Percentiles rank a stretch among this genome's conserved stretches.
Conservation (phyloP, 2,888 invertebrate genomes). For the Zygothrica quintamaculata region DNA sequence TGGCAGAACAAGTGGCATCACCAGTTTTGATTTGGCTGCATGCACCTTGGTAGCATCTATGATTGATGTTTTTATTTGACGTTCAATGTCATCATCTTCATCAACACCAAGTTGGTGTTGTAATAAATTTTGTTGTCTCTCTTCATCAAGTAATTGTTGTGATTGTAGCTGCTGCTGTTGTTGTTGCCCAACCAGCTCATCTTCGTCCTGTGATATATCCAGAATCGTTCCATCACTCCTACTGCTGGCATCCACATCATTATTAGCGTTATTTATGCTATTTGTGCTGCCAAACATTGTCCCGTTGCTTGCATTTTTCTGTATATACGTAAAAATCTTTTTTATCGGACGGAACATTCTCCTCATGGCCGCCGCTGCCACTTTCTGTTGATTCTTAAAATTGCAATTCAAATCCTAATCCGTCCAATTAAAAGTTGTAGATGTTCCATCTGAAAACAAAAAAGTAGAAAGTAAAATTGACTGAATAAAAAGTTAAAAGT, state of each 20-base stretch:
- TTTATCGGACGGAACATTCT: conserved; percentile 84
- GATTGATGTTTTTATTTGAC: conserved; percentile 80
- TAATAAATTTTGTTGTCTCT: not conserved
- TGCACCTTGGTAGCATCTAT: conserved; percentile 74
- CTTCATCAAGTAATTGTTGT: not conserved
- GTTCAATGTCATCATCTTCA: conserved; percentile 73
- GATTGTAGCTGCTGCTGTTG: not conserved
- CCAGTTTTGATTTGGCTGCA: conserved; percentile 48
- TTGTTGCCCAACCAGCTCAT: not conserved
- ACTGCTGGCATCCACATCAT: conserved; percentile 34
- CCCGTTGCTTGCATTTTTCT: conserved; percentile 83
- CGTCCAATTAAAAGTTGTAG: conserved; percentile 25
- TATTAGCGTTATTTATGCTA: conserved; percentile 34
- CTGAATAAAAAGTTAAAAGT: not conserved
- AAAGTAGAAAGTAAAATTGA: not conserved
- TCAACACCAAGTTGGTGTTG: not conserved
- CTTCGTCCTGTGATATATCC: not conserved
- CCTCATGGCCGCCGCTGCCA: conserved; percentile 40
- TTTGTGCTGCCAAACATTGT: conserved; percentile 80
- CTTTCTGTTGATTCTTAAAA: too few species aligned
- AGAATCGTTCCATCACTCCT: conserved; percentile 7
- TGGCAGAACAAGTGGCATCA: conserved; percentile 40
- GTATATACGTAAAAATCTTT: conserved; percentile 83
- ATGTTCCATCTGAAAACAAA: conserved; percentile 33
- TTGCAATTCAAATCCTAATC: conserved; percentile 24